A percentile compares a stretch with the other conserved stretches of the same genome.
Evolutionary conservation across 2,113 vertebrate genomes (phyloP).

Genomic region (Ibidorhyncha struthersii): DNA sequence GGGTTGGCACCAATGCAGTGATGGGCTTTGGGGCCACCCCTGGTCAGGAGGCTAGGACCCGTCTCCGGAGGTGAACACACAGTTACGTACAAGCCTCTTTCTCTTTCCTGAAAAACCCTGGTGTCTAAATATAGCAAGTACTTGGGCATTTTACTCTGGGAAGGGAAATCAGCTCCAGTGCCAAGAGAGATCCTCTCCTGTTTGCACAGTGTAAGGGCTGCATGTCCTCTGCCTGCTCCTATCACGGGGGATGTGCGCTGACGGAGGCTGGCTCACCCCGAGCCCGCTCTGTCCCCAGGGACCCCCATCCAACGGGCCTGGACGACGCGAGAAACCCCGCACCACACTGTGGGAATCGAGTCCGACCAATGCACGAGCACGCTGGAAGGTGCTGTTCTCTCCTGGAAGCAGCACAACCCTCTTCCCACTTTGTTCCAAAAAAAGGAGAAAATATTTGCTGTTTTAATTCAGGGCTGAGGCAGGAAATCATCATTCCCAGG

Average conservation of each 20-base stretch:
- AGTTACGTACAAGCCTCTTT: neutral
- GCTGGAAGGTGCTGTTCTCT: neutral
- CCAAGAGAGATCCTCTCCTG: slow-evolving; percentile 36
- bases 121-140: slow-evolving; percentile 44
- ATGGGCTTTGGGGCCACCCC: neutral
- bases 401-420: neutral
- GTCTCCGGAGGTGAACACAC: neutral
- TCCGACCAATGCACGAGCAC: neutral
- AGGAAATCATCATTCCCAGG: neutral
- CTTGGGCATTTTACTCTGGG: slow-evolving; percentile 38
- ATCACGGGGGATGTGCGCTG: neutral
- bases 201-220: neutral
- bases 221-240: neutral
- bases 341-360: rapidly evolving
- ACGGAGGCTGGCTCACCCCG: neutral
- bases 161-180: slow-evolving; percentile 17
- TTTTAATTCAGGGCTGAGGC: neutral
- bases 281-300: neutral
- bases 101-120: neutral
- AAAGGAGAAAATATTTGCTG: neutral
- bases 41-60: neutral
- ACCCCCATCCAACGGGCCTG: neutral
- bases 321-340: neutral
- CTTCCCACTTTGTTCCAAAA: neutral
- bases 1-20: rapidly evolving